Evolutionary conservation across 1,140 invertebrate species (phyloP).

Genomic region (Papilio glaucus): DNA sequence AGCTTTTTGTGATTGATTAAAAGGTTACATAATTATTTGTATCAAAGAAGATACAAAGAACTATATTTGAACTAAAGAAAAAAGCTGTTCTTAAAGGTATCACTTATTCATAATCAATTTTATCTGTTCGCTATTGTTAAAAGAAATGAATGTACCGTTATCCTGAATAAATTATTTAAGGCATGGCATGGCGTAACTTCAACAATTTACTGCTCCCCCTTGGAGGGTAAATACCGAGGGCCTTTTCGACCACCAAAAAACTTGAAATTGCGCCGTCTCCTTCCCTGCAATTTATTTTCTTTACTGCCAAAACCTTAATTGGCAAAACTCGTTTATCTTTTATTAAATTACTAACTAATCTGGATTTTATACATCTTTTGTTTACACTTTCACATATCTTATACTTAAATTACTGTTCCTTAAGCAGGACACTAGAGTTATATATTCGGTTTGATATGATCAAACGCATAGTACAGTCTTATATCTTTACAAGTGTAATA

Average conservation of each 20-base stretch:
- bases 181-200: constrained; percentile 5
- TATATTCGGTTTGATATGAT: no score
- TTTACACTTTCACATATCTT: no score
- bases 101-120: constrained; percentile 7
- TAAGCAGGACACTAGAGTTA: no score
- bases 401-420: no score
- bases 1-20: no score
- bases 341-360: constrained; percentile 2
- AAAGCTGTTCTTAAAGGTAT: no score
- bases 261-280: constrained; percentile 13
- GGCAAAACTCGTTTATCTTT: not conserved
- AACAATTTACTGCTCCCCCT: not conserved
- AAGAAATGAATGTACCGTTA: constrained; percentile 5
- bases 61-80: no score
- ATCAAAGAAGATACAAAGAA: no score
- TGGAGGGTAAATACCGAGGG: constrained; percentile 5
- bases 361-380: no score
- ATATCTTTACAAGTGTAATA: no score
- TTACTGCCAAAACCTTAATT: constrained; percentile 20
- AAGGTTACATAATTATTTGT: no score
- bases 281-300: constrained; percentile 19
- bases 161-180: constrained; percentile 15
- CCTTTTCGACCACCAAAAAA: constrained; percentile 1
- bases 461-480: no score
- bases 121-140: not conserved